Evolutionary conservation across 2,888 invertebrate species (phyloP).

Genomic region (Drosophila kambysellisi): DNA sequence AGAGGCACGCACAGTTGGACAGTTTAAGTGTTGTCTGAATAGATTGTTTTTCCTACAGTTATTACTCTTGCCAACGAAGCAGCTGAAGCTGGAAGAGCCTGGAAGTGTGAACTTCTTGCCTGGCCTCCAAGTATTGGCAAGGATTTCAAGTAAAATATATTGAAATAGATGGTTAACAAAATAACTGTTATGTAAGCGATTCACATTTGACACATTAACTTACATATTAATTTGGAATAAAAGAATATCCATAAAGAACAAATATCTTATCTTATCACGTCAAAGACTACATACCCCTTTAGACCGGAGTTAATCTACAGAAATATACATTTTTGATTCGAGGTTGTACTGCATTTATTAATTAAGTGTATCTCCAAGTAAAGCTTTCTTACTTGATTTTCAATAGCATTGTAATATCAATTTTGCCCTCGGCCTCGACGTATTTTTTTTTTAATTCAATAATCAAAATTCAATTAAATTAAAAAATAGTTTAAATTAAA

Average conservation of each 20-base stretch:
- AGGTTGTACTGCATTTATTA: too few species aligned
- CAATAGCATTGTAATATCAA: background rate
- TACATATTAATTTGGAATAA: too few species aligned
- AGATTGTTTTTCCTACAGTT: slow-evolving; percentile 45
- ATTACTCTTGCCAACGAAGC: slow-evolving; percentile 16
- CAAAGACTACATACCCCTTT: background rate
- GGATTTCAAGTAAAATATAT: background rate
- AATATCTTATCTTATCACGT: background rate
- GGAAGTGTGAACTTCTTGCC: background rate
- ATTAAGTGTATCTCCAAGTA: too few species aligned
- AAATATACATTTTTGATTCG: background rate
- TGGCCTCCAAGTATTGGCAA: background rate
- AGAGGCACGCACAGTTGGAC: slow-evolving; percentile 64
- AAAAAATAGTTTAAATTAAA: background rate
- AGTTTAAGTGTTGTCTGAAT: slow-evolving; percentile 69
- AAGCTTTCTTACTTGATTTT: background rate
- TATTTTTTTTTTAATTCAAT: too few species aligned
- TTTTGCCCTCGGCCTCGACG: background rate
- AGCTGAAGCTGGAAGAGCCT: background rate
- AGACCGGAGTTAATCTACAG: background rate
- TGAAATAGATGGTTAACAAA: background rate
- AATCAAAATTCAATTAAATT: background rate
- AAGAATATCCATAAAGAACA: background rate
- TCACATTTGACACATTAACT: background rate
- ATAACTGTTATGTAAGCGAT: background rate